Base-by-base conservation (phyloP, 2,113 vertebrate species). In the Heloderma charlesbogerti region DNA sequence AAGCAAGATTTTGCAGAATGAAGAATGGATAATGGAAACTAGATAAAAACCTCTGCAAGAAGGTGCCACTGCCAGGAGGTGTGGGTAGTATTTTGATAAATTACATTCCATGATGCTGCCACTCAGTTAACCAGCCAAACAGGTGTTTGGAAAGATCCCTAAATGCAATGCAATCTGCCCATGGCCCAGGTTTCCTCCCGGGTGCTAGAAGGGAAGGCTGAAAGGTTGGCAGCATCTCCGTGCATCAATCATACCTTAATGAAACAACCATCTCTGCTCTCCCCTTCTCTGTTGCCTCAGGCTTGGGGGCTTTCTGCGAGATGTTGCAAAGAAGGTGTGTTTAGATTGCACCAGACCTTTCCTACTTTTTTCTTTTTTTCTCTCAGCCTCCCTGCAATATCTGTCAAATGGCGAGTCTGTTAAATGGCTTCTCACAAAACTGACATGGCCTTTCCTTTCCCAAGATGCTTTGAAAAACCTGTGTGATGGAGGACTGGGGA, bases 211-310 rank as follows among this genome's bases (percentile, higher is more conserved):
- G 25, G 10, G 10, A 74, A 51, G 37, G 54, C 18, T 12, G 66
- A 79, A 71, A 88, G 83, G 66, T 74, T 75, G 75, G 88, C 85
- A 51, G 37, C 40, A 7, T 81, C 67, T 72, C 10, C 22, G 51
- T 86, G 80, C 75, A 89, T 89, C 88, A 75, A 89, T 89, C 83
- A 86, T 31, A 10, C 66, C 77, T 82, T 92, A 92, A 92, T 81
- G 84, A 89, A 92, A 86, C 83, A 86, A 54, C 77, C 27, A 0
- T 8, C 88, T 92, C 75, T 6, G 34, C 66, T 89, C 34, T 37
- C 45, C 6, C n/a, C 37, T 66, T 16, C 20, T 66, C 66, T 6
- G 13, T 80, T 43, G 40, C 54, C 54, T 66, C 40, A n/a, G 74
- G 83, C 82, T 48, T 27, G 66, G 13, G 25, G 34, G 43, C 75